Conservation (phyloP, 2,888 invertebrate genomes). For the Xylocampa areola region DNA sequence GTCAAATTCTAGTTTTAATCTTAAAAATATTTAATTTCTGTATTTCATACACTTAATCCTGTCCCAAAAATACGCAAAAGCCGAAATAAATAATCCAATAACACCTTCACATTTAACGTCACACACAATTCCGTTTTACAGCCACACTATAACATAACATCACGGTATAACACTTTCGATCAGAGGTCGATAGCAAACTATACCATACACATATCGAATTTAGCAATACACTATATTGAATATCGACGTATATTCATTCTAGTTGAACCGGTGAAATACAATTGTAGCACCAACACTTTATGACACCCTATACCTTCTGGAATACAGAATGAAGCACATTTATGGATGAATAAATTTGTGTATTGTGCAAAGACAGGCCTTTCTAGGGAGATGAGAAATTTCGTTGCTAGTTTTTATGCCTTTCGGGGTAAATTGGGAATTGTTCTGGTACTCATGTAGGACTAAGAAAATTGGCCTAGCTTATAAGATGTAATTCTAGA, state of each 20-base stretch:
- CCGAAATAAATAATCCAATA: slow-evolving; percentile 1
- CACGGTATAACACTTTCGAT: background rate
- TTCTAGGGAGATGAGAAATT: slow-evolving; percentile 52
- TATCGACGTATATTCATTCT: slow-evolving; percentile 41
- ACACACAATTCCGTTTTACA: slow-evolving; percentile 34
- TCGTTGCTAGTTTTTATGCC: slow-evolving; percentile 29
- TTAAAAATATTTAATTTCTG: too few species aligned
- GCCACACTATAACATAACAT: slow-evolving; percentile 3
- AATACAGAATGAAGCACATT: slow-evolving; percentile 51
- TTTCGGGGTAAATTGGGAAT: slow-evolving; percentile 23
- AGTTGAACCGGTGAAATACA: slow-evolving; percentile 38
- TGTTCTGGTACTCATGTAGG: slow-evolving; percentile 4
- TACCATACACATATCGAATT: slow-evolving; percentile 41
- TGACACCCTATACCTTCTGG: slow-evolving; percentile 48
- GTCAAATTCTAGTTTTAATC: too few species aligned
- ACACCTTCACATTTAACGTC: slow-evolving; percentile 6
- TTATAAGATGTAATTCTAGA: background rate
- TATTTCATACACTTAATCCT: too few species aligned
- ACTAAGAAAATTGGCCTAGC: slow-evolving; percentile 4
- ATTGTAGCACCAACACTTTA: slow-evolving; percentile 53
- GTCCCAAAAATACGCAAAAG: too few species aligned
- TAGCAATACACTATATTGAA: slow-evolving; percentile 51
- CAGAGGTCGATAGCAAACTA: slow-evolving; percentile 34
- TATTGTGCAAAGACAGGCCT: slow-evolving; percentile 41
- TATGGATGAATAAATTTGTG: slow-evolving; percentile 55